A percentile compares a stretch with the other conserved stretches of the same genome.
Conservation (phyloP, 64 coral and sea anemone species). For the Exaiptasia diaphana region DNA sequence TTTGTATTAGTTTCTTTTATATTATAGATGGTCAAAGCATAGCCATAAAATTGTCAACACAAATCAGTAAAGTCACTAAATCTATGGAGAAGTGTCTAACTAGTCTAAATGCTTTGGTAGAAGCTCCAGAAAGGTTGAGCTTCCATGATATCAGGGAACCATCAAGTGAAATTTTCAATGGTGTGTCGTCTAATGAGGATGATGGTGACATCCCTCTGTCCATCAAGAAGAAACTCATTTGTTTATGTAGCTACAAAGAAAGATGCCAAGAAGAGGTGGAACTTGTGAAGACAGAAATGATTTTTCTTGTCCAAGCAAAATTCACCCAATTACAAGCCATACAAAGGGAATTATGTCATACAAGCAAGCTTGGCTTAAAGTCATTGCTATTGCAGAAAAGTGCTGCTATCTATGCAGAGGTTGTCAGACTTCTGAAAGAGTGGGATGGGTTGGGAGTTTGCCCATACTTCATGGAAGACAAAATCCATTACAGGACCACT, state of each 20-base stretch:
- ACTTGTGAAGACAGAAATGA: constrained; percentile 37
- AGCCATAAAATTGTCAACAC: constrained; percentile 20
- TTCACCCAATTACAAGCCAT: not conserved
- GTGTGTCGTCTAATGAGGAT: not conserved
- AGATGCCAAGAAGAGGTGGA: constrained; percentile 16
- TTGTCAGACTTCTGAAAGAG: not conserved
- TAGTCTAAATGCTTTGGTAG: not conserved
- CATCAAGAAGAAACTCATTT: constrained; percentile 14
- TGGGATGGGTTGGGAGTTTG: constrained; percentile 2
- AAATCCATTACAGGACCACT: not conserved
- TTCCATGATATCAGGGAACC: constrained; percentile 28
- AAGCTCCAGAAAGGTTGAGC: not conserved
- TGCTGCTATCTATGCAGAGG: not conserved
- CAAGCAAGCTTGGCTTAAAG: not conserved
- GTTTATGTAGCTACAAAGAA: not conserved
- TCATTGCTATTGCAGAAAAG: not conserved
- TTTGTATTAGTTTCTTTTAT: not conserved
- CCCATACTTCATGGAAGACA: not conserved
- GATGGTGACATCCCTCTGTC: not conserved
- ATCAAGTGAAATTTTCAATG: not conserved
- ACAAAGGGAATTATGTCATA: not conserved
- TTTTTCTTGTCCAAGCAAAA: not conserved
- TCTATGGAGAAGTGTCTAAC: constrained; percentile 32
- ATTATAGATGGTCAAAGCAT: constrained; percentile 35
- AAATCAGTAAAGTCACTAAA: not conserved